phyloP scores from a whole-genome alignment of 2,113 vertebrate species.

The Peromyscus maniculatus region DNA sequence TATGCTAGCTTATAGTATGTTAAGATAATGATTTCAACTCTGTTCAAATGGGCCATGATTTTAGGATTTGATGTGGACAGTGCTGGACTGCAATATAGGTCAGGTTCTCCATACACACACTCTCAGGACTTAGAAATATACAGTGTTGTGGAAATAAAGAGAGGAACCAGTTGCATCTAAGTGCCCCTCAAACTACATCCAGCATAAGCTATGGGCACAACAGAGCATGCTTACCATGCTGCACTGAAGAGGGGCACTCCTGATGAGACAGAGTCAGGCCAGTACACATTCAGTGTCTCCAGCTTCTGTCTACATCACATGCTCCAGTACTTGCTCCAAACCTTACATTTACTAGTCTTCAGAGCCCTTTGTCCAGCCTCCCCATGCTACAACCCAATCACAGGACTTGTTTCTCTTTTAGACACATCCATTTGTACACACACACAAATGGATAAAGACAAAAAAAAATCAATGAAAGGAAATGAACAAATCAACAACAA shows the following conservation, averaged over 20 bases:
- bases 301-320: neutral
- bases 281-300: neutral
- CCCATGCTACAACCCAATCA: neutral
- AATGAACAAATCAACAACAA: neutral
- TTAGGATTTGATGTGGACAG: neutral
- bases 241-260: neutral
- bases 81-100: neutral
- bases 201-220: neutral
- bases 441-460: neutral
- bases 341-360: neutral
- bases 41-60: neutral
- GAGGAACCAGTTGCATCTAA: neutral
- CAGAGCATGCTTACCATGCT: rapidly evolving
- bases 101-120: neutral
- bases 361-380: neutral
- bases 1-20: neutral
- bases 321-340: too few species aligned
- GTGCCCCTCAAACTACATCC: neutral
- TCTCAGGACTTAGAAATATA: neutral
- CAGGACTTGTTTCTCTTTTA: neutral
- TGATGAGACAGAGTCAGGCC: neutral
- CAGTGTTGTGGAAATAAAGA: neutral
- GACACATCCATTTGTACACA: neutral
- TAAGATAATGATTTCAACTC: neutral
- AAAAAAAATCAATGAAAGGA: neutral